Evolutionary conservation across 1,140 invertebrate species (phyloP), one percentile per base, ranked within the genome.

Genomic region (Hycleus cichorii): DNA sequence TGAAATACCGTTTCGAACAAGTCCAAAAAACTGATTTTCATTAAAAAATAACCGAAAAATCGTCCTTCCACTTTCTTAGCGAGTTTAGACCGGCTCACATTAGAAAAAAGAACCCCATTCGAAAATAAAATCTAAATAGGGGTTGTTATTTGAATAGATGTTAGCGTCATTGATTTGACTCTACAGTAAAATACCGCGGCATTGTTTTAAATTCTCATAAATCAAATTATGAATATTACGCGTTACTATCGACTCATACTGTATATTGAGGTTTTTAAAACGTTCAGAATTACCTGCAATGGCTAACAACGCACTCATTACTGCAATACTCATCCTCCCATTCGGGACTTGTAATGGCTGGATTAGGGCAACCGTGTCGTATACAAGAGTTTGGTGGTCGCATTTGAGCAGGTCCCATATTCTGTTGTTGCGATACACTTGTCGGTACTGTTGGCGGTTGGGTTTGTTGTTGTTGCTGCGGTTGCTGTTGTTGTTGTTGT

Each of bases 281-380:
- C 18, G 18, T 18, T 18, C 2, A 18, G 60, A 73, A 75, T 74
- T 76, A 88, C 86, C 87, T 90, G 84, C 94, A 97, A 76, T 98
- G 94, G 71, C 87, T 92, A 65, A 96, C 92, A 58, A 96, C 94
- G 79, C 95, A 98, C 74, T 97, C 93, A 78, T 95, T 95, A 74
- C 91, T 94, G 77, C 95, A 98, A 75, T 96, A 98, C 76, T 97
- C 93, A 73, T 94, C 90, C 74, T 97, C 94, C 94, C 94, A 97
- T 76, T 95, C 93, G 49, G 88, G 86, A 77, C 91, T 95, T 43
- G 91, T 84, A 63, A 95, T 87, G 45, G 93, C 92, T 42, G 85
- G 84, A 77, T 97, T 97, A 32, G 83, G 84, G 75, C 94, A 97
- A 48, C 94, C 93, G 68, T 89, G 87, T 56, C 93, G 84, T 64